Conservation (phyloP, 2,888 invertebrate genomes). For the Drosophila rellima region DNA sequence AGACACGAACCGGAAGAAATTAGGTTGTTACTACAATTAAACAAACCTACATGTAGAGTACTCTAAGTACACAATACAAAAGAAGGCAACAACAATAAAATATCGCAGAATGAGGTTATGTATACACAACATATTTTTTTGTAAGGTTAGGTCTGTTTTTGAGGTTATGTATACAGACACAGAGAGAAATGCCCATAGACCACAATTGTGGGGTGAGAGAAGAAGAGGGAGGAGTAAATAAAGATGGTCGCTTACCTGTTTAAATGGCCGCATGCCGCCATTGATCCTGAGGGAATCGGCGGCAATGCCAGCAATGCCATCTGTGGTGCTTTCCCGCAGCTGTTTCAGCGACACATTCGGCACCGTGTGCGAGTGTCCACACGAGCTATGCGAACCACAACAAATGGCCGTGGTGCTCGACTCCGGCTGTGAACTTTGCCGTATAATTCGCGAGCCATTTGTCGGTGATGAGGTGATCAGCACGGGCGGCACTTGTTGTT, state of each 20-base stretch:
- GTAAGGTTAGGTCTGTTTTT: no score
- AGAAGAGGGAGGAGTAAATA: neutral
- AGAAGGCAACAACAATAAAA: no score
- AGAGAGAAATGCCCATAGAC: neutral
- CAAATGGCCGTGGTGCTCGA: constrained; percentile 85
- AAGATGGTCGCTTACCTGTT: constrained; percentile 91
- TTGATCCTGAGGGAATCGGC: constrained; percentile 98
- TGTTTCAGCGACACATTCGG: constrained; percentile 95
- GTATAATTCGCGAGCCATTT: constrained; percentile 92
- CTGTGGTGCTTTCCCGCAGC: constrained; percentile 91
- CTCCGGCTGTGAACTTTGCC: constrained; percentile 87
- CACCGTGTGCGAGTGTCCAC: constrained; percentile 89
- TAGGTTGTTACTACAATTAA: no score
- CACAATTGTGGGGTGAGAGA: neutral
- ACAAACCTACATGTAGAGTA: no score
- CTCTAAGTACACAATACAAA: no score
- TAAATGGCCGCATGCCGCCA: constrained; percentile 98
- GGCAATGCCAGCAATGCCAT: constrained; percentile 97
- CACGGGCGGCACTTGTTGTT: constrained; percentile 88
- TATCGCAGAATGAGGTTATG: no score
- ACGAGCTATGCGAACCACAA: constrained; percentile 88
- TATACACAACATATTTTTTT: no score
- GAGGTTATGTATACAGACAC: no score
- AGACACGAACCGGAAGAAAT: no score
- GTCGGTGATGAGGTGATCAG: constrained; percentile 89